Base-by-base conservation (phyloP, 2,797 vertebrate species). In the Poeciliopsis gracilis region DNA sequence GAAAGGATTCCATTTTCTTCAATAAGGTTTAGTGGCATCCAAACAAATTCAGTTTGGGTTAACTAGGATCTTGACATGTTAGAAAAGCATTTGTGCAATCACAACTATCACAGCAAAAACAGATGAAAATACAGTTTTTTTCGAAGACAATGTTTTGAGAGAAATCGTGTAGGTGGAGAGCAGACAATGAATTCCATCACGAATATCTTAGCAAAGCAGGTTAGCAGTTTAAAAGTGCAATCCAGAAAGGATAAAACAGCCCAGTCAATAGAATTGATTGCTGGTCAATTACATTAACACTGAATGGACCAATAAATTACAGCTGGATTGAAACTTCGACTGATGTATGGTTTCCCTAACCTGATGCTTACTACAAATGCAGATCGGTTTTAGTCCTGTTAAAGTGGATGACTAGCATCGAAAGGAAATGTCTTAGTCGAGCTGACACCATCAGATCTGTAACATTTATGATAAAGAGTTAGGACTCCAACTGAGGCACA, bases 401-500 rank as follows among this genome's bases (percentile, higher is more conserved):
- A 41, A 74, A 84, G 76, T 51, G 10, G 16, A 77, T 8, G 11
- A 66, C 73, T 63, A 20, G 28, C 33, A 38, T 33, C 8, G 72
- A 78, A 12, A 45, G 15, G 8, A 55, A 53, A 78, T 45, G 46
- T 46, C 23, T 66, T 28, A 49, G 83, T 11, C 49, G 3, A 66
- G 51, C 45, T 45, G 25, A 51, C 69, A 49, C 25, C 28, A 69
- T 41, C 33, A 71, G 59, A 36, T 46, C 72, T 70, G 59, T 16
- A 63, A 41, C 25, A 7, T 57, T 16, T 47, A 41, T 15, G 13
- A 47, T 47, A 41, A 38, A 28, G 41, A 69, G 47, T 45, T 78
- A 85, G 85, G 82, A 82, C 70, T 88, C 20, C 63, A 73, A 72
- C 76, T 67, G 88, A 93, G 92, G 92, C 93, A 94, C 91, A 30